Evolutionary conservation across 2,113 vertebrate species (phyloP).

Genomic region (Mola mola): DNA sequence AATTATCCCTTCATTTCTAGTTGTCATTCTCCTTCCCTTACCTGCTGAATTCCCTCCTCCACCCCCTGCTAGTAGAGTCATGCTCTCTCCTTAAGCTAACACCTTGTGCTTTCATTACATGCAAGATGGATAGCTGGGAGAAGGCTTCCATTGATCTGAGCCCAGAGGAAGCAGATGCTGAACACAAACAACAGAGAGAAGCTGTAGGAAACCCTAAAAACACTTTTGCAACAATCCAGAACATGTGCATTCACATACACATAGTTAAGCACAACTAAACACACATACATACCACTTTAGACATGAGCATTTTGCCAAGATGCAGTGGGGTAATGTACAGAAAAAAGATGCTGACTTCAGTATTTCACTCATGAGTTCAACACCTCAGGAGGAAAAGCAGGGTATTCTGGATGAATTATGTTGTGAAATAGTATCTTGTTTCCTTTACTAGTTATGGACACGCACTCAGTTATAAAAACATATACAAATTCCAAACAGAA

Average conservation of each 20-base stretch:
- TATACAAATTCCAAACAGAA: slow-evolving; percentile 42
- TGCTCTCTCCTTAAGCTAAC: slow-evolving; percentile 50
- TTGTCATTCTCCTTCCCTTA: slow-evolving; percentile 55
- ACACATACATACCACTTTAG: not conserved
- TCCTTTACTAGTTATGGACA: slow-evolving; percentile 38
- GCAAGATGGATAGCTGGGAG: slow-evolving; percentile 77
- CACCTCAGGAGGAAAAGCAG: slow-evolving; percentile 32
- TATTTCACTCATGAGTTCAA: slow-evolving; percentile 30
- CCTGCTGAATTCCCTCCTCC: slow-evolving; percentile 49
- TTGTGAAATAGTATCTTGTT: slow-evolving; percentile 55
- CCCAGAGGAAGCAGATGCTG: slow-evolving; percentile 73
- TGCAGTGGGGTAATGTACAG: slow-evolving; percentile 2
- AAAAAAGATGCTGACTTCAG: slow-evolving; percentile 21
- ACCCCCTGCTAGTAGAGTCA: slow-evolving; percentile 32
- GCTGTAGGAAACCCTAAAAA: slow-evolving; percentile 54
- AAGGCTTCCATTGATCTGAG: slow-evolving; percentile 74
- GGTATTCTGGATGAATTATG: slow-evolving; percentile 41
- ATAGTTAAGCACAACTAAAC: not conserved
- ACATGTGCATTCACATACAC: slow-evolving; percentile 23
- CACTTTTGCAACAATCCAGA: slow-evolving; percentile 31
- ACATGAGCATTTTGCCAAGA: slow-evolving; percentile 20
- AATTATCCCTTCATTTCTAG: slow-evolving; percentile 61
- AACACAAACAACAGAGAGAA: slow-evolving; percentile 63
- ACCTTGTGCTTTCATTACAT: slow-evolving; percentile 71
- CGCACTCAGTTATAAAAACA: slow-evolving; percentile 37